Conservation (phyloP, 2,888 invertebrate genomes). For the Drosophila mayaguana region DNA sequence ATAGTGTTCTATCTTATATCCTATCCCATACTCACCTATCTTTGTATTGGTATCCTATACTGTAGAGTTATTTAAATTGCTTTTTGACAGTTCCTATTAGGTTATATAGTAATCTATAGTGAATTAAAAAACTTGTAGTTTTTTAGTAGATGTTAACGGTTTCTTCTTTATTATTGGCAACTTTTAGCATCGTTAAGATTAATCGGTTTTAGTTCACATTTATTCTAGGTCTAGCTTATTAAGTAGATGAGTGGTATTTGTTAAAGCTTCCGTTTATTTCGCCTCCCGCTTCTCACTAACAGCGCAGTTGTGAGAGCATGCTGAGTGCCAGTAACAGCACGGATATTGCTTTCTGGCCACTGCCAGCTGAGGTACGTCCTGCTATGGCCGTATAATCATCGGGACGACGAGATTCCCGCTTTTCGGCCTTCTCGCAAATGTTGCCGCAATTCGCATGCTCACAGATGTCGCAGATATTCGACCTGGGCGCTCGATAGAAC, state of each 20-base stretch:
- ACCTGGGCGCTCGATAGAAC: constrained; percentile 91
- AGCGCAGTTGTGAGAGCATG: constrained; percentile 17
- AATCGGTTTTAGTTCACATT: constrained; percentile 61
- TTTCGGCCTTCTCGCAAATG: constrained; percentile 83
- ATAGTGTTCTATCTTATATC: too few relatives aligned
- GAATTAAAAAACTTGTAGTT: background rate
- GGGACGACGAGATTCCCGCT: constrained; percentile 73
- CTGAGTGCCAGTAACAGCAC: constrained; percentile 21
- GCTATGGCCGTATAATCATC: constrained; percentile 61
- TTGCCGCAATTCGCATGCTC: constrained; percentile 85
- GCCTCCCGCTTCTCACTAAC: constrained; percentile 15
- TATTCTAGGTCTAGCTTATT: constrained; percentile 61
- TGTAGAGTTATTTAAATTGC: too few relatives aligned
- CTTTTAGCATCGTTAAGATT: constrained; percentile 70
- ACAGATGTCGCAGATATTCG: constrained; percentile 88
- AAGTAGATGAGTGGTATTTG: constrained; percentile 68
- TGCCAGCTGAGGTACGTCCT: constrained; percentile 38
- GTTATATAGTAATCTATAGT: too few relatives aligned
- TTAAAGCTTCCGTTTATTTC: constrained; percentile 71
- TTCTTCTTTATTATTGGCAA: constrained; percentile 68
- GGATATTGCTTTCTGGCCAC: background rate
- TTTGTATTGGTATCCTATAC: too few relatives aligned
- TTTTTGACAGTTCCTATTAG: too few relatives aligned
- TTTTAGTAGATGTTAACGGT: constrained; percentile 65
- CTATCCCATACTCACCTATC: too few relatives aligned